Base-by-base conservation (phyloP, 2,113 vertebrate genomes). In the Ceratotherium simum region DNA sequence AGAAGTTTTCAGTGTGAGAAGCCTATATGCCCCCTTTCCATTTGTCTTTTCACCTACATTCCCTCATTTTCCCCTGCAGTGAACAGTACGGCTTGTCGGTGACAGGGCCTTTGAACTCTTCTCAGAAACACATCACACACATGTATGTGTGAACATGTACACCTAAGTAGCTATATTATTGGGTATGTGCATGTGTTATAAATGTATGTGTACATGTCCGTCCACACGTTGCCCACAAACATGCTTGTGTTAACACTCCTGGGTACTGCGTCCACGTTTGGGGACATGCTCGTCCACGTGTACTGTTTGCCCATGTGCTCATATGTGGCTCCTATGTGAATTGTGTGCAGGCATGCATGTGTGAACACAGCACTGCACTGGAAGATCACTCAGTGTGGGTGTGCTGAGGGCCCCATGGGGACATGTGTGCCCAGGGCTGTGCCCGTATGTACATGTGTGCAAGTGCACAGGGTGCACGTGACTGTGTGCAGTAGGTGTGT, bases 401-500 rank as follows among this genome's bases (percentile, higher is more conserved):
- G 0, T 25, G 1, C 10, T 13, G 17, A 31, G 56, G 76, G 39
- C 29, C 65, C 51, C 13, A 0, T 4, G 67, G 69, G 76, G 3
- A 36, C 23, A 1, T 0, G 56, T 25, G 82, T 46, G 79, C 39
- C 87, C 83, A 65, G 96, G 97, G 92, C 48, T 14, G 51, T 21
- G 70, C 65, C 76, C 8, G 54, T 60, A 65, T 8, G 54, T 60
- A 65, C 90, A 25, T 3, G 9, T 46, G 93, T 86, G 89, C 64
- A 5, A 88, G 96, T 82, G 25, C 73, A 76, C 48, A 1, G 96
- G 97, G 85, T 67, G 80, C 96, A 96, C 81, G 96, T 98, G 98
- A 97, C 98, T 70, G 73, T 97, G 98, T 96, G 96, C 88, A 85
- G 95, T 81, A 96, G 95, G 89, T 94, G 67, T 89, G 96, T 90